Base-by-base conservation (phyloP, 2,888 invertebrate species). In the Drosophila conformis region DNA sequence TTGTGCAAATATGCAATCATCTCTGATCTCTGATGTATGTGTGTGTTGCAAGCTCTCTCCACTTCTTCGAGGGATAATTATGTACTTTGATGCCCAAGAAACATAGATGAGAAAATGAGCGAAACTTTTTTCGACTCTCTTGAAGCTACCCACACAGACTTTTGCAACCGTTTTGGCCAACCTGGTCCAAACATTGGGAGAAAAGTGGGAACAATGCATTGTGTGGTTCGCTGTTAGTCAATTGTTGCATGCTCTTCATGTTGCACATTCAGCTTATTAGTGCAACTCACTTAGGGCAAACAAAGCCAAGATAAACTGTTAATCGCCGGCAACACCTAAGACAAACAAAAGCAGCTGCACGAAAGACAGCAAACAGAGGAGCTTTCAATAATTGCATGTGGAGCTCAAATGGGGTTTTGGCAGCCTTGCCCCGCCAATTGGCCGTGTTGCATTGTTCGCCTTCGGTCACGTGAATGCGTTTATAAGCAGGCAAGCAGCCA, bases 291-390 rank as follows among this genome's bases (percentile, higher is more conserved):
- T 82, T 74, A 83, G 69, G 74, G 63, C 80, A 82, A 83, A 86
- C 86, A 86, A 83, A 81, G 74, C 78, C 68, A 74, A 60, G 73
- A 70, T 75, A 78, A 86, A 83, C 87, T 78, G 78, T 75, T 86
- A 86, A 83, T 86, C 79, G 73, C 66, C 65, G 69, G 69, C 77
- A 82, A 82, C 83, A 86, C 83, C 76, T 83, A 83, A 79, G 79
- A 69, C 79, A 72, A 86, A 78, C 73, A 83, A 69, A 65, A 54
- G 36, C 52, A 78, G 66, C 64, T 49, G 36, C 76, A 58, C 60
- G 25, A 61, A 36, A 49, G 52, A 58, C 52, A 60, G 61, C 38
- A 52, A 48, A 48, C 53, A 13, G 40, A 49, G 59, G 60, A 57
- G 33, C 63, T 54, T 69, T 68, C 69, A 69, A 73, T 78, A 86